These are phyloP conservation scores for Vanessa atalanta DNA, from an alignment of 1,140 invertebrate species.

Conservation along the genomic window DNA sequence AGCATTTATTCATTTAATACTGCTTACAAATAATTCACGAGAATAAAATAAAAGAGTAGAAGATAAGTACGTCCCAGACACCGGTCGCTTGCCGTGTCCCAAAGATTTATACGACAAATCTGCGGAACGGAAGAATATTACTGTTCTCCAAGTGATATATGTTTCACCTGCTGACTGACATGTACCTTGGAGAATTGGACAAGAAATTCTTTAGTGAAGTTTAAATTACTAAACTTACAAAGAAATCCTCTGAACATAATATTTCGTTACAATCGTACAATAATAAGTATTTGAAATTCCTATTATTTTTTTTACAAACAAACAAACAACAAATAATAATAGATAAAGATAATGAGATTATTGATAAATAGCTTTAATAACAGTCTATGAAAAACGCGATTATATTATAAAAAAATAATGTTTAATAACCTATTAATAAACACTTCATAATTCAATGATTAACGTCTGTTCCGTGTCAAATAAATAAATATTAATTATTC, in stretches of 20 bases:
- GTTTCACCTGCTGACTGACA: constrained; percentile 44
- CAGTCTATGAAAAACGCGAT: too few species aligned
- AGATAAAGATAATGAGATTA: too few species aligned
- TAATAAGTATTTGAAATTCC: too few species aligned
- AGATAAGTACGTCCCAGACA: constrained; percentile 36
- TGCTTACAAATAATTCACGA: constrained; percentile 27
- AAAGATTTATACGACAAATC: constrained; percentile 45
- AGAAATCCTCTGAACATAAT: neutral
- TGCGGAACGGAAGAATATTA: constrained; percentile 47
- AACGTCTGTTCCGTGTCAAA: neutral
- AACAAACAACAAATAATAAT: too few species aligned
- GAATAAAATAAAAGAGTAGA: constrained; percentile 31
- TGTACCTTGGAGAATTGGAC: constrained; percentile 29
- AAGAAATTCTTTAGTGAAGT: constrained; percentile 10
- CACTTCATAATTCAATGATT: neutral
- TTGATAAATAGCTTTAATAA: too few species aligned
- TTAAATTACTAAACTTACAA: neutral
- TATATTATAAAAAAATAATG: too few species aligned
- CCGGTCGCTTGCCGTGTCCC: constrained; percentile 25
- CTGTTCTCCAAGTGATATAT: constrained; percentile 42
- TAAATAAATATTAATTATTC: constrained; percentile 19
- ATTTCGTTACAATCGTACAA: neutral
- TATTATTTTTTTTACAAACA: too few species aligned
- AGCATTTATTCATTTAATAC: constrained; percentile 23
- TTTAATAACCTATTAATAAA: too few species aligned